A percentile compares a stretch with the other conserved stretches of the same genome.
Conservation (phyloP, 2,888 invertebrate species). For the Lacanobia oleracea region DNA sequence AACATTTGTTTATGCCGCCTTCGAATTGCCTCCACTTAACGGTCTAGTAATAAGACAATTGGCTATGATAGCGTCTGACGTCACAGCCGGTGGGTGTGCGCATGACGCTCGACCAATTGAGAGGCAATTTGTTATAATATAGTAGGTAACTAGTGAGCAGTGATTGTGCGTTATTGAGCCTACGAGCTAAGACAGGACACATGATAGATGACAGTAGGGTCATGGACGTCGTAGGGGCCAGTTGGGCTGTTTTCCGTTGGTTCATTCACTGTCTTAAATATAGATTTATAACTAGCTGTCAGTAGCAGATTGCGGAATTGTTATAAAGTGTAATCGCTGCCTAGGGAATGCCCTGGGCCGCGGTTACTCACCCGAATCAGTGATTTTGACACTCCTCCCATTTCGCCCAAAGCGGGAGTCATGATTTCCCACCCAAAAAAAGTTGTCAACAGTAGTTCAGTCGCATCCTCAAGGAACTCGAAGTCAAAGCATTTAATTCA, state of each 20-base stretch:
- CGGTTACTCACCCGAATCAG: too few relatives aligned
- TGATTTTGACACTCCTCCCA: too few relatives aligned
- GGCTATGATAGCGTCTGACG: constrained; percentile 47
- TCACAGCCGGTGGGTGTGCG: constrained; percentile 73
- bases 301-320: not conserved
- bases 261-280: constrained; percentile 13
- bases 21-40: constrained; percentile 56
- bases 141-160: constrained; percentile 69
- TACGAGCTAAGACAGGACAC: not conserved
- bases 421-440: too few relatives aligned
- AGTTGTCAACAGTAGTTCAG: too few relatives aligned
- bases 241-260: not conserved
- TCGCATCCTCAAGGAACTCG: too few relatives aligned
- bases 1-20: constrained; percentile 41
- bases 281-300: constrained; percentile 17
- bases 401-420: too few relatives aligned
- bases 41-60: constrained; percentile 46
- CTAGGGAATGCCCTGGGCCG: too few relatives aligned
- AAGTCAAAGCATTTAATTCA: too few relatives aligned
- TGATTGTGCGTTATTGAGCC: constrained; percentile 68
- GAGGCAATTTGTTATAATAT: constrained; percentile 75
- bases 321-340: too few relatives aligned
- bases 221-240: constrained; percentile 19
- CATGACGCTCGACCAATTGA: constrained; percentile 76
- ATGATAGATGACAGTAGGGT: constrained; percentile 24